Percentiles rank a stretch among this genome's conserved stretches.
These are phyloP conservation scores for Ophiothrix spiculata DNA, from an alignment of 35 echinoderm and acorn worm genomes.

Conservation along the genomic window DNA sequence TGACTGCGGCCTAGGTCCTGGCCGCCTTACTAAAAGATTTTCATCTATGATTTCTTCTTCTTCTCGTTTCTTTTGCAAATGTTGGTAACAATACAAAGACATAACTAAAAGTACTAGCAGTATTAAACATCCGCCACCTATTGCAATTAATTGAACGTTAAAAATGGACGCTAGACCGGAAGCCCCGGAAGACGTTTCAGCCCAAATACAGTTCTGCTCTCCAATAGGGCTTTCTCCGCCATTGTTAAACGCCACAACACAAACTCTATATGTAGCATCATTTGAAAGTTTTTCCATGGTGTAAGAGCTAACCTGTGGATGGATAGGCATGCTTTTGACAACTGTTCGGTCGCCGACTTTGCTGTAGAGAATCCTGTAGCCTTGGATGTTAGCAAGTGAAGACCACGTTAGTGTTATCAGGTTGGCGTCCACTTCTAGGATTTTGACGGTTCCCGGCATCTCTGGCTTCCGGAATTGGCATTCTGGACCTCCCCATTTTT, in stretches of 20 bases:
- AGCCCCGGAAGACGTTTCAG: conserved; percentile 40
- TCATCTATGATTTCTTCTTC: conserved; percentile 47
- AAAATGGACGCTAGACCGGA: conserved; percentile 19
- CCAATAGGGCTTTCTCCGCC: conserved; percentile 76
- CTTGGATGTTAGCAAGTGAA: conserved; percentile 38
- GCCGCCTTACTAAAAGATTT: conserved; percentile 19
- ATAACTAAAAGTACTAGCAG: conserved; percentile 38
- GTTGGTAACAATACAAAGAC: conserved; percentile 53
- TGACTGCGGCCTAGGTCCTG: not conserved
- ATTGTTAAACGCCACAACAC: conserved; percentile 79
- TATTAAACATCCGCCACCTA: conserved; percentile 53
- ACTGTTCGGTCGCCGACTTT: conserved; percentile 48
- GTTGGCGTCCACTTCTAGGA: conserved; percentile 39
- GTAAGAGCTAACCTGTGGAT: conserved; percentile 71
- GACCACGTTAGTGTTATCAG: conserved; percentile 69
- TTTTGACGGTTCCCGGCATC: conserved; percentile 42
- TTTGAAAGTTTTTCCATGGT: conserved; percentile 64
- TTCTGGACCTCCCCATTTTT: conserved; percentile 56
- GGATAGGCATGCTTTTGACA: conserved; percentile 71
- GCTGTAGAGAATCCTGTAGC: conserved; percentile 82
- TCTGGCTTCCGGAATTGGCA: conserved; percentile 72
- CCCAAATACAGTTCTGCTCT: conserved; percentile 77
- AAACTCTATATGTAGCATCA: conserved; percentile 71
- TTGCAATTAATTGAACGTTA: conserved; percentile 50
- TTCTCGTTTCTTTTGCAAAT: conserved; percentile 34